phyloP scores from a whole-genome alignment of 2,888 invertebrate genomes.

The Macrophya alboannulata region DNA sequence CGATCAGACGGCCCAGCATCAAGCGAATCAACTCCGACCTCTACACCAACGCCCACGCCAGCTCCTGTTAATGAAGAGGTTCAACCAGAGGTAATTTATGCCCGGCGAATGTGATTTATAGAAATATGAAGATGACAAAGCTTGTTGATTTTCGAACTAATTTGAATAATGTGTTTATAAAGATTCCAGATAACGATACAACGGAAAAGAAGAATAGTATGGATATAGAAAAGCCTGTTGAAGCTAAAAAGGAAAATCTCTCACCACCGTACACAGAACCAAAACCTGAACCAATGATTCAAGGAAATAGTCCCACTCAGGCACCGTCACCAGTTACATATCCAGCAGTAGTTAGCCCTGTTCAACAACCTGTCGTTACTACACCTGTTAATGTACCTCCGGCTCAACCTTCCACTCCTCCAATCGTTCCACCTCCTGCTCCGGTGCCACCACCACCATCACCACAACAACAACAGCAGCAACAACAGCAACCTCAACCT shows the following conservation, averaged over 20 bases:
- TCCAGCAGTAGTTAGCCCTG: constrained; percentile 71
- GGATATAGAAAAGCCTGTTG: constrained; percentile 69
- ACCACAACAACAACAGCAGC: constrained; percentile 70
- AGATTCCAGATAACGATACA: constrained; percentile 74
- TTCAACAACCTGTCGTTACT: constrained; percentile 64
- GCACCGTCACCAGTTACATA: constrained; percentile 70
- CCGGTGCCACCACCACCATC: constrained; percentile 65
- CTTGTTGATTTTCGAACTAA: constrained; percentile 28
- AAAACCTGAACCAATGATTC: constrained; percentile 70
- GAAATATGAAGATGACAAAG: neutral
- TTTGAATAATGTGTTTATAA: constrained; percentile 18
- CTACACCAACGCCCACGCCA: constrained; percentile 77
- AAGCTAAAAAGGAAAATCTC: constrained; percentile 74
- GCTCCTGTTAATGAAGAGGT: constrained; percentile 76
- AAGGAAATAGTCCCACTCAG: constrained; percentile 64
- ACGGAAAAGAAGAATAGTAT: constrained; percentile 72
- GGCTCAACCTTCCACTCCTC: constrained; percentile 30
- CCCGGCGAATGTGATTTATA: neutral
- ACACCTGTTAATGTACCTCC: constrained; percentile 24
- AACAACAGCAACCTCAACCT: constrained; percentile 71
- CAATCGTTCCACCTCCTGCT: constrained; percentile 1
- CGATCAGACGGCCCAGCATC: constrained; percentile 74
- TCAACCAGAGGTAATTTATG: constrained; percentile 71
- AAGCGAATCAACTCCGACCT: constrained; percentile 77
- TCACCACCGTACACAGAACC: constrained; percentile 75